phyloP scores from a whole-genome alignment of 2,797 vertebrate species.

The Fistularia tabacaria region DNA sequence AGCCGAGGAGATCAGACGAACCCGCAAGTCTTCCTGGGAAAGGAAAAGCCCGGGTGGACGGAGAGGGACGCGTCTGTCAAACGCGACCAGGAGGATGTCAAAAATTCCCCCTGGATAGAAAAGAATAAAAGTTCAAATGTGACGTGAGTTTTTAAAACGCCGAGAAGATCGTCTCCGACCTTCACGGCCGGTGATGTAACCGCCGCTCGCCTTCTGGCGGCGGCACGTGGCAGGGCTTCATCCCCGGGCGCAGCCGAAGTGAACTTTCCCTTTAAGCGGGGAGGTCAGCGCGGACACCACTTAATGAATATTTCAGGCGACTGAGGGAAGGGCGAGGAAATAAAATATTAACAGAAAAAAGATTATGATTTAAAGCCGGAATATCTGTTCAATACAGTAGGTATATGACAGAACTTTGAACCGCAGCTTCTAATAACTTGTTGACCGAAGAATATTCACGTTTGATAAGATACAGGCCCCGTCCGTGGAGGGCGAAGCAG shows the following conservation, averaged over 20 bases:
- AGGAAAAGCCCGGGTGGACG: no score
- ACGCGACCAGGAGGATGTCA: no score
- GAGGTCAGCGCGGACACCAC: constrained; percentile 52
- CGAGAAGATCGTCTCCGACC: no score
- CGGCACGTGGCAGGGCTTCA: no score
- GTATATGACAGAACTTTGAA: constrained; percentile 65
- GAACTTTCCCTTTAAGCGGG: constrained; percentile 45
- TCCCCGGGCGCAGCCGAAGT: neutral
- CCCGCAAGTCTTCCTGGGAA: no score
- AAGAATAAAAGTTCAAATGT: no score
- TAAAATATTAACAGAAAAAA: constrained; percentile 65
- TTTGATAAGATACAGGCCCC: constrained; percentile 63
- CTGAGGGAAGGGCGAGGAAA: constrained; percentile 45
- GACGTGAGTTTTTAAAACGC: no score
- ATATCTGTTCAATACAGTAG: constrained; percentile 42
- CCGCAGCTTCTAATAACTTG: constrained; percentile 45
- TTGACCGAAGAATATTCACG: constrained; percentile 31
- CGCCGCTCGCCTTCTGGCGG: neutral
- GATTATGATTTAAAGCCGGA: constrained; percentile 45
- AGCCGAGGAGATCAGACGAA: no score
- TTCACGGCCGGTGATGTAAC: no score
- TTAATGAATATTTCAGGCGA: constrained; percentile 39
- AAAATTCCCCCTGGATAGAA: no score
- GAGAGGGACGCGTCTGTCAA: no score
- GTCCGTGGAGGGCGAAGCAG: constrained; percentile 1